These are phyloP conservation scores for Drosophila merina DNA, from an alignment of 2,888 invertebrate species.

Conservation along the genomic window DNA sequence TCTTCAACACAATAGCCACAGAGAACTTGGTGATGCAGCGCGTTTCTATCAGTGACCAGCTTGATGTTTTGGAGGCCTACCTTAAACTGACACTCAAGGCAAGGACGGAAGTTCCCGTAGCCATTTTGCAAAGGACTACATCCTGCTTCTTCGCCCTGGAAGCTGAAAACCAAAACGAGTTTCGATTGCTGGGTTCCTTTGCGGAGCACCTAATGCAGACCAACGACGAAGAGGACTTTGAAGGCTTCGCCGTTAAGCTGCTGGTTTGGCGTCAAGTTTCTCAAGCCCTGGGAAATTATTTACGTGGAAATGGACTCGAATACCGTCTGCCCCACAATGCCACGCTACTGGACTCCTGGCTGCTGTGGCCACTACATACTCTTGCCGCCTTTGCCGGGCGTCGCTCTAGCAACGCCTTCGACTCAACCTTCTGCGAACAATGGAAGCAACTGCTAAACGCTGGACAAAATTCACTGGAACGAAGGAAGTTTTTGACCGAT, in stretches of 20 bases:
- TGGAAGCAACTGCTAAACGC: slow-evolving; percentile 76
- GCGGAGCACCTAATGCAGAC: slow-evolving; percentile 64
- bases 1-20: slow-evolving; percentile 67
- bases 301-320: slow-evolving; percentile 65
- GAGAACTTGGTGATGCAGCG: slow-evolving; percentile 46
- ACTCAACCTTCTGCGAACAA: slow-evolving; percentile 64
- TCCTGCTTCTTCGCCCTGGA: slow-evolving; percentile 60
- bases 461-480: slow-evolving; percentile 67
- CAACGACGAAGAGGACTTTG: slow-evolving; percentile 74
- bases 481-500: slow-evolving; percentile 61
- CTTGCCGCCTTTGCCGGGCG: slow-evolving; percentile 68
- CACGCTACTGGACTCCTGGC: slow-evolving; percentile 73
- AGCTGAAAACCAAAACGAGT: slow-evolving; percentile 51
- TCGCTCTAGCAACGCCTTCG: slow-evolving; percentile 57
- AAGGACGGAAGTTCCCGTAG: slow-evolving; percentile 62
- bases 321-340: slow-evolving; percentile 69
- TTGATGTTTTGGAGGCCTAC: slow-evolving; percentile 58
- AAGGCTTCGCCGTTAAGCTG: slow-evolving; percentile 70
- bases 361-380: slow-evolving; percentile 80
- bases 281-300: slow-evolving; percentile 56
- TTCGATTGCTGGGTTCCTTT: slow-evolving; percentile 57
- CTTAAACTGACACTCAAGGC: slow-evolving; percentile 64
- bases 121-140: slow-evolving; percentile 69
- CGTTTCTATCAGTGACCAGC: slow-evolving; percentile 34
- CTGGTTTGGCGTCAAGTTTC: slow-evolving; percentile 79